These are phyloP conservation scores for Drosophila planitibia DNA, from an alignment of 2,888 invertebrate genomes.

Conservation along the genomic window DNA sequence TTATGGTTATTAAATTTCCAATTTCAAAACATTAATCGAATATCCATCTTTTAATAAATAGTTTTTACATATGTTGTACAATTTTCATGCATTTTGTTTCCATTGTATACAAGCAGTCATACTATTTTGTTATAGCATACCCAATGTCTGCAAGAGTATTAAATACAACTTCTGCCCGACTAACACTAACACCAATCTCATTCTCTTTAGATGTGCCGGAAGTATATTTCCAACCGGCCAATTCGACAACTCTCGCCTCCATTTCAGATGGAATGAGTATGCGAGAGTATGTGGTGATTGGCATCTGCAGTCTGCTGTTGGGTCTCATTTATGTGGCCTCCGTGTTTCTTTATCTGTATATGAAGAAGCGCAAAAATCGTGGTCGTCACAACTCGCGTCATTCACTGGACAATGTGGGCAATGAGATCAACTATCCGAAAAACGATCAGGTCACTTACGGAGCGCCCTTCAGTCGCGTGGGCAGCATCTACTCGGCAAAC, in stretches of 20 bases:
- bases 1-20: background rate
- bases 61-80: too few species aligned
- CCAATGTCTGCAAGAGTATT: background rate
- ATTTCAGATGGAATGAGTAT: constrained; percentile 88
- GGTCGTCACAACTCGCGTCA: constrained; percentile 80
- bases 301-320: constrained; percentile 92
- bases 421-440: constrained; percentile 86
- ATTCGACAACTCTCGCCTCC: constrained; percentile 85
- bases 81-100: too few species aligned
- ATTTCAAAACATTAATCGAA: background rate
- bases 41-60: too few species aligned
- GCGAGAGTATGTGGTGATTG: constrained; percentile 93
- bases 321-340: constrained; percentile 94
- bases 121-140: too few species aligned
- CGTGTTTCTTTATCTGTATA: constrained; percentile 92
- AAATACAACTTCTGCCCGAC: background rate
- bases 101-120: too few species aligned
- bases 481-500: constrained; percentile 83
- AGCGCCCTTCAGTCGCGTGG: constrained; percentile 83
- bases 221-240: constrained; percentile 90
- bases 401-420: constrained; percentile 81
- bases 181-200: background rate
- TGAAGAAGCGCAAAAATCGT: constrained; percentile 88
- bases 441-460: constrained; percentile 85
- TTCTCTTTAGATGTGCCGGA: constrained; percentile 89